Base-by-base conservation (phyloP, 2,113 vertebrate genomes). In the Paraplagusia blochii region DNA sequence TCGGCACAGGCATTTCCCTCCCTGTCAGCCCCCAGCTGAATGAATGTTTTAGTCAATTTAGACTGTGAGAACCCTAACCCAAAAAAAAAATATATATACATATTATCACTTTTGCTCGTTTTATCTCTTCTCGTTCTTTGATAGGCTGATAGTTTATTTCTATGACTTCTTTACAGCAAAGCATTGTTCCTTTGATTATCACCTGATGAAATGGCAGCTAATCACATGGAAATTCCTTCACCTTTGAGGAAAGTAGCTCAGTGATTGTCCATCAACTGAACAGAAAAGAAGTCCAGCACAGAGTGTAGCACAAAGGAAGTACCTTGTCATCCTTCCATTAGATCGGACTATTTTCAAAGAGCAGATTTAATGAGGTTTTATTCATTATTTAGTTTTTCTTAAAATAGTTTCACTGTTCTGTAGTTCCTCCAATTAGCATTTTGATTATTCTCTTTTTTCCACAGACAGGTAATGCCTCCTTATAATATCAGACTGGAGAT, bases 391-490 rank as follows among this genome's bases (percentile, higher is more conserved):
- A 48, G 55, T 81, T 86, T 88, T 75, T 84, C 81, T 80, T 81
- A 79, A 84, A 87, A 87, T 84, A 75, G 77, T 87, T 85, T 79
- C 79, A 84, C 88, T 89, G 85, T 82, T 75, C 74, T 77, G 76
- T 76, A 80, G 82, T 90, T 84, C 88, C 85, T 82, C 78, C 77
- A 81, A 91, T 90, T 90, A 89, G 85, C 88, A 88, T 92, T 91
- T 89, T 83, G 79, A 90, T 91, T 79, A 88, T 88, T 83, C 81
- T 85, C 85, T 85, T 89, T 90, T 87, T 86, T 29, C 22, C 22
- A 84, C 72, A 87, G 81, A 79, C 83, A 84, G 79, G 79, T 88
- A 89, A 86, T 88, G 77, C 61, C 74, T 82, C 75, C 80, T 79
- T 81, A 88, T 90, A 78, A 81, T 87, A 90, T 91, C 90, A 90